A percentile compares a stretch with the other conserved stretches of the same genome.
These are phyloP conservation scores for Meteorus colon DNA, from an alignment of 2,888 invertebrate species.

Conservation along the genomic window DNA sequence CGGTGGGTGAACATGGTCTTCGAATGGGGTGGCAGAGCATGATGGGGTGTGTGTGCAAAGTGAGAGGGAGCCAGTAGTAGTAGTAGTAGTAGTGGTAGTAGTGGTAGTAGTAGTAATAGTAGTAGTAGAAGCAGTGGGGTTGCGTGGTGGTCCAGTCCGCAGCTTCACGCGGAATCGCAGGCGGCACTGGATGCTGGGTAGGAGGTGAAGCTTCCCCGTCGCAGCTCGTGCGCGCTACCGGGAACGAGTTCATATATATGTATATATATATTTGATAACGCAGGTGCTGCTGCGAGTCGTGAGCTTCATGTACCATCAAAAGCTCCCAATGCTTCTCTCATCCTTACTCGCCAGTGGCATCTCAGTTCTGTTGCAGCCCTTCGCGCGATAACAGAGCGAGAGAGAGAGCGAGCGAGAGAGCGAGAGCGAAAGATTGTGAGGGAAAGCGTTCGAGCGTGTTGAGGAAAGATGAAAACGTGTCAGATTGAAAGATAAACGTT, in stretches of 20 bases:
- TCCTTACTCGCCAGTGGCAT: slow-evolving; percentile 33
- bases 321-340: slow-evolving; percentile 27
- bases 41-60: slow-evolving; percentile 50
- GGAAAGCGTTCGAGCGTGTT: slow-evolving; percentile 13
- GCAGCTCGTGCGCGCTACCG: slow-evolving; percentile 34
- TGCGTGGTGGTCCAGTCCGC: slow-evolving; percentile 72
- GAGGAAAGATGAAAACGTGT: slow-evolving; percentile 12
- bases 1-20: slow-evolving; percentile 63
- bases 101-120: slow-evolving; percentile 63
- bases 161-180: slow-evolving; percentile 67
- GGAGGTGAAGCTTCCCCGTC: slow-evolving; percentile 40
- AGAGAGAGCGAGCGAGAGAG: slow-evolving; percentile 11
- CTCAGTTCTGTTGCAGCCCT: slow-evolving; percentile 57
- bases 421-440: slow-evolving; percentile 14
- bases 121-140: slow-evolving; percentile 57
- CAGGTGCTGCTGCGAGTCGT: slow-evolving; percentile 67
- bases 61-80: slow-evolving; percentile 66
- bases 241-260: slow-evolving; percentile 33
- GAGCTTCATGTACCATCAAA: slow-evolving; percentile 52
- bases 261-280: slow-evolving; percentile 53
- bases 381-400: slow-evolving; percentile 52
- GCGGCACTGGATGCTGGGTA: slow-evolving; percentile 53
- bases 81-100: slow-evolving; percentile 54
- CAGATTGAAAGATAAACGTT: background rate
- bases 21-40: slow-evolving; percentile 30